Evolutionary conservation across 2,888 invertebrate genomes (phyloP), one percentile per base, ranked within the genome.

Genomic region (Cosmia pyralina): DNA sequence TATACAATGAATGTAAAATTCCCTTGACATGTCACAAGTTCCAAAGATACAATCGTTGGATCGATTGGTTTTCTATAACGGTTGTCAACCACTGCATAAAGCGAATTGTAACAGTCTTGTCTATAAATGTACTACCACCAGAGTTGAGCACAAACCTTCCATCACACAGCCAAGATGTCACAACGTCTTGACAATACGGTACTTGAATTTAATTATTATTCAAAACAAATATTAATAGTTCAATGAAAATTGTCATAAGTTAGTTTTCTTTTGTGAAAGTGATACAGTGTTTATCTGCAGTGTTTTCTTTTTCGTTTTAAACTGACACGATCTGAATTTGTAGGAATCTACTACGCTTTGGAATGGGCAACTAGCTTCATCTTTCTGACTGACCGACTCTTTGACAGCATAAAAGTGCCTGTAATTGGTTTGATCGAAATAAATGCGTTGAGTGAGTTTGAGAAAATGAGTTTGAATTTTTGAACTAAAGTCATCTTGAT

Each of bases 121-220:
- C 90, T 96, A 96, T 96, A 95, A 96, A 96, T 94, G 90, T 90
- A 87, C 92, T 84, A 87, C 86, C 78, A 84, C 86, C 85, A 83
- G 85, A 89, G 87, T 77, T 71, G 41, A 60, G 75, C 81, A 81
- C 89, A 92, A 92, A 94, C 88, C 94, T 85, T 90, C 91, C 87
- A 89, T 87, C 91, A 92, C 90, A 88, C 88, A 76, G 83, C 89
- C 94, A 92, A 93, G 94, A 96, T 96, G 96, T 90, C 92, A 91
- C 92, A 90, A 94, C 96, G 95, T 91, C 87, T 85, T 77, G 85
- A 89, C 74, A 88, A 88, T 79, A 94, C 92, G 95, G 95, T 96
- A 65, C 53, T 65, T 58, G 13, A 81, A 74, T 67, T 50, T 59
- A 66, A 66, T 72, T 71, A 59, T 58, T 72, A 71, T 58, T 79